A percentile compares a stretch with the other conserved stretches of the same genome.
Conservation (phyloP, 1,140 invertebrate genomes). For the Teleogryllus occipitalis region DNA sequence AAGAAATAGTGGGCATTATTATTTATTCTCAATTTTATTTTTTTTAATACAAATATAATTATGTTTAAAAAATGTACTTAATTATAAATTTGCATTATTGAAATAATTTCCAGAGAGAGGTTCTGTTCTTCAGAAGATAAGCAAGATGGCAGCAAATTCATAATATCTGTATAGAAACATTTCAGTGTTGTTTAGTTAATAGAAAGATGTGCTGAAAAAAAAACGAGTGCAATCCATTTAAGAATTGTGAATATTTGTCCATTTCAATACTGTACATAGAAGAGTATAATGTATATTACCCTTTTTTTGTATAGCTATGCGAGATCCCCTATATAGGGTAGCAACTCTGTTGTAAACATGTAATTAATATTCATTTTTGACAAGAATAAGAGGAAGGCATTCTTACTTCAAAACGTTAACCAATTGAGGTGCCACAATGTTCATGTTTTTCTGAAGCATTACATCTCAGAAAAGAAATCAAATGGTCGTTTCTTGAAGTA, state of each 20-base stretch:
- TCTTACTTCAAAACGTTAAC: too few species aligned
- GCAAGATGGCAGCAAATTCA: background rate
- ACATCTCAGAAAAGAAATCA: too few species aligned
- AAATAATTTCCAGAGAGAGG: background rate
- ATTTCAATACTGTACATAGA: background rate
- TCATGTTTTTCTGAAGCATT: too few species aligned
- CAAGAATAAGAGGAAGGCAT: too few species aligned
- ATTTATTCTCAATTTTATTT: background rate
- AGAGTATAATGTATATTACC: background rate
- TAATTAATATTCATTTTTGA: too few species aligned
- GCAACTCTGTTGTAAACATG: too few species aligned
- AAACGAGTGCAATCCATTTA: background rate
- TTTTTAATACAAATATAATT: background rate
- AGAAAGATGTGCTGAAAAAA: background rate
- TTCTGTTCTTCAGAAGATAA: background rate
- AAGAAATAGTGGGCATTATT: too few species aligned
- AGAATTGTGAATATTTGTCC: background rate
- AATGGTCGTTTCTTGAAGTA: too few species aligned
- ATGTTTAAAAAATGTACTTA: background rate
- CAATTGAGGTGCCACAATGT: too few species aligned
- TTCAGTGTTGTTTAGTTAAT: background rate
- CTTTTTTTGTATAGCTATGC: too few species aligned
- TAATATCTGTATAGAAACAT: background rate
- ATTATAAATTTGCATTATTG: background rate
- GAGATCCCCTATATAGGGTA: too few species aligned